Percentiles rank a stretch among this genome's conserved stretches.
These are phyloP conservation scores for Spodoptera frugiperda DNA, from an alignment of 1,140 invertebrate species.

Conservation along the genomic window DNA sequence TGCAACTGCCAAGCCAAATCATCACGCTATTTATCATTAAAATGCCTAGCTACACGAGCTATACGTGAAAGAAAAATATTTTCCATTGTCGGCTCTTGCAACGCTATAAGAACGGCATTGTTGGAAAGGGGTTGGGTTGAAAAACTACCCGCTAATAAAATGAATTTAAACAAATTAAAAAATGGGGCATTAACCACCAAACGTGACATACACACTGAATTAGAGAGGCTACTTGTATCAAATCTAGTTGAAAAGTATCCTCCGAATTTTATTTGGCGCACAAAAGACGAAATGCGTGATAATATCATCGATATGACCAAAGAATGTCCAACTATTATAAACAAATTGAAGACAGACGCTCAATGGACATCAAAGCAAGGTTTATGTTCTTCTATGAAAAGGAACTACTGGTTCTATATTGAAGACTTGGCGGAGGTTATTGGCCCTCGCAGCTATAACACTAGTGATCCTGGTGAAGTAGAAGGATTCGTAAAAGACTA, in stretches of 20 bases:
- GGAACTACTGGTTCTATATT: slow-evolving; percentile 87
- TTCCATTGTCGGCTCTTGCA: slow-evolving; percentile 78
- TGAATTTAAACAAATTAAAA: slow-evolving; percentile 73
- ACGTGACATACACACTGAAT: slow-evolving; percentile 70
- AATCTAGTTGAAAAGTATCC: slow-evolving; percentile 87
- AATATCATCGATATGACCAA: slow-evolving; percentile 72
- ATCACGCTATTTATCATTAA: slow-evolving; percentile 66
- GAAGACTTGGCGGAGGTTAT: slow-evolving; percentile 86
- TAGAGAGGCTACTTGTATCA: slow-evolving; percentile 84
- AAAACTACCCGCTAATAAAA: slow-evolving; percentile 82
- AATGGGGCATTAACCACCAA: slow-evolving; percentile 74
- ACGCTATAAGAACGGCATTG: slow-evolving; percentile 83
- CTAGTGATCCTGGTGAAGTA: slow-evolving; percentile 82
- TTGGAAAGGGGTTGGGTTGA: slow-evolving; percentile 88
- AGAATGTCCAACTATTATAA: slow-evolving; percentile 82
- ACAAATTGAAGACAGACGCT: slow-evolving; percentile 86
- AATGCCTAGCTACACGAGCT: slow-evolving; percentile 68
- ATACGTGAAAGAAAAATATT: slow-evolving; percentile 79
- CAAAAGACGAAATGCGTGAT: slow-evolving; percentile 75
- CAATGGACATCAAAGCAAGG: slow-evolving; percentile 88
- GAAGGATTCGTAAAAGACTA: slow-evolving; percentile 87
- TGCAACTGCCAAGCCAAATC: slow-evolving; percentile 68
- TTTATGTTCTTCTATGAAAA: slow-evolving; percentile 87
- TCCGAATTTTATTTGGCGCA: slow-evolving; percentile 88
- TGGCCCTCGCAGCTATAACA: slow-evolving; percentile 87